Evolutionary conservation across 2,888 invertebrate species (phyloP).

Genomic region (Helleia helle): DNA sequence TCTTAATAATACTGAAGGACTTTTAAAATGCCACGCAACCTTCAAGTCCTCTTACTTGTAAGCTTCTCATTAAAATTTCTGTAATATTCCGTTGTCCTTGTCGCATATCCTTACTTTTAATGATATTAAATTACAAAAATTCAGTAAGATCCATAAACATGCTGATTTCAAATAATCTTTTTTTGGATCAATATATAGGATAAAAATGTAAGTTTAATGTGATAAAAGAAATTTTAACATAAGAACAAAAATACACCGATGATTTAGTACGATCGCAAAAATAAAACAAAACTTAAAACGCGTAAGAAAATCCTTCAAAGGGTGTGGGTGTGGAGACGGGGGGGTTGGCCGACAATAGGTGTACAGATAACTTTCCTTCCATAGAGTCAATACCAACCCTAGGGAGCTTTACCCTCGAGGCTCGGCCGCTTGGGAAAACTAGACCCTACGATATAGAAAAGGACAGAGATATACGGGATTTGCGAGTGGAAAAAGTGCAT

Average conservation of each 20-base stretch:
- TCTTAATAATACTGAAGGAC: too few species aligned
- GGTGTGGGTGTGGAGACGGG: constrained; percentile 33
- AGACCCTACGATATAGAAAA: constrained; percentile 73
- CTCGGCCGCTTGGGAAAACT: constrained; percentile 72
- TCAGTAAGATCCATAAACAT: too few species aligned
- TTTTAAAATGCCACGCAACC: too few species aligned
- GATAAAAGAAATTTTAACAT: not conserved
- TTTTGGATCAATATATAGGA: too few species aligned
- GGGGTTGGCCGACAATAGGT: constrained; percentile 67
- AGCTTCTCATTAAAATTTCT: too few species aligned
- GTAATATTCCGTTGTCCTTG: too few species aligned
- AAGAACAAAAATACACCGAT: constrained; percentile 13
- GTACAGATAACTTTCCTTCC: constrained; percentile 73
- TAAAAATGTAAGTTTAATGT: too few species aligned
- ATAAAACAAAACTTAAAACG: constrained; percentile 69
- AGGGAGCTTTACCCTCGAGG: constrained; percentile 73
- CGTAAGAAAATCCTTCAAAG: constrained; percentile 63
- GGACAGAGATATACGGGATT: constrained; percentile 45
- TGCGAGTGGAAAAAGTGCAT: constrained; percentile 46
- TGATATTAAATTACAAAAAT: too few species aligned
- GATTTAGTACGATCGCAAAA: constrained; percentile 23
- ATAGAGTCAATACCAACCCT: constrained; percentile 73
- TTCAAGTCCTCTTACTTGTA: too few species aligned
- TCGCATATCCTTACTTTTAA: too few species aligned
- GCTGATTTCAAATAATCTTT: too few species aligned